A percentile compares a stretch with the other conserved stretches of the same genome.
Conservation (phyloP, 2,113 vertebrate genomes). For the Lampris megalopsis region DNA sequence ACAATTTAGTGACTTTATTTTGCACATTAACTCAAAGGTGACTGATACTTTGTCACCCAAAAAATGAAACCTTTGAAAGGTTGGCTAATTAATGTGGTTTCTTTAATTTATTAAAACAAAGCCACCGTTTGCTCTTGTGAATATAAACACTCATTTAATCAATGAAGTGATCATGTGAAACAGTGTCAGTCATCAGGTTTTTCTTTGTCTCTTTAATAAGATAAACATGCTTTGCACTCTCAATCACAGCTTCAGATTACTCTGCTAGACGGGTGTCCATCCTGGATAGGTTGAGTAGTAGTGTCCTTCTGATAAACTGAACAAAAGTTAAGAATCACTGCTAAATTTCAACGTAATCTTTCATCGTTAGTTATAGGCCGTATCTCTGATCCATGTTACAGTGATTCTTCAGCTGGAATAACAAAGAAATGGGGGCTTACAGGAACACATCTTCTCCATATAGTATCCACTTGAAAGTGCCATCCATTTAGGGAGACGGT, state of each 20-base stretch:
- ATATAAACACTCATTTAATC: slow-evolving; percentile 38
- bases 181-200: slow-evolving; percentile 34
- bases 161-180: slow-evolving; percentile 38
- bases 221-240: slow-evolving; percentile 35
- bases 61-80: slow-evolving; percentile 29
- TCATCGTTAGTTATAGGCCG: neutral
- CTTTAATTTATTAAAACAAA: slow-evolving; percentile 54
- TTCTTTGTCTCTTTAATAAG: slow-evolving; percentile 36
- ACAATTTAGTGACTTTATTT: slow-evolving; percentile 42
- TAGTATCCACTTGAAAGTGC: neutral
- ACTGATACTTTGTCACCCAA: slow-evolving; percentile 28
- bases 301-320: too few relatives aligned
- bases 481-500: slow-evolving; percentile 8
- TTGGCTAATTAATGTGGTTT: slow-evolving; percentile 56
- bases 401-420: slow-evolving; percentile 7
- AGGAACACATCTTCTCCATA: neutral
- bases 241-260: slow-evolving; percentile 2
- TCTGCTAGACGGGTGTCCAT: neutral
- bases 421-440: slow-evolving; percentile 13
- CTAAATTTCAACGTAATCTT: neutral
- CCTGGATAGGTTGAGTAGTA: too few relatives aligned
- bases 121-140: slow-evolving; percentile 7
- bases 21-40: slow-evolving; percentile 47
- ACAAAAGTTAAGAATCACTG: neutral
- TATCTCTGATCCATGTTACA: neutral